Evolutionary conservation across 2,113 vertebrate genomes (phyloP).

Genomic region (Procapra przewalskii): DNA sequence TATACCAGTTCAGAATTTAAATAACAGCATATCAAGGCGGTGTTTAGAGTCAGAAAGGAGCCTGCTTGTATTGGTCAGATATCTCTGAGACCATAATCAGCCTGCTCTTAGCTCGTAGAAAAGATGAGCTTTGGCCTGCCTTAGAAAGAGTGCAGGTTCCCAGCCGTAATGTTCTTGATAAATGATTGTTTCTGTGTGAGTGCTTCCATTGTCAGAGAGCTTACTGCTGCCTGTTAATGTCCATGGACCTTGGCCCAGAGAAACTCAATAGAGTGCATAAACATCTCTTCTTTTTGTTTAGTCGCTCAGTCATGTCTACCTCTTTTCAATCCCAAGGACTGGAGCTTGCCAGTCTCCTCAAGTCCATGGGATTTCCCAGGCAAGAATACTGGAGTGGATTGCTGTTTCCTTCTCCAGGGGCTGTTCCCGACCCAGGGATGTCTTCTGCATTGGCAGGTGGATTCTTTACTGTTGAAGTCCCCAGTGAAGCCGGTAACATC

Average conservation of each 20-base stretch:
- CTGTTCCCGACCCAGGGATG: not conserved
- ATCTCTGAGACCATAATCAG: not conserved
- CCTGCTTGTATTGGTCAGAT: not conserved
- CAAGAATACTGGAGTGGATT: not conserved
- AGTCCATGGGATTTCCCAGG: not conserved
- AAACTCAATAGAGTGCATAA: not conserved
- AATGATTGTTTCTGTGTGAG: not conserved
- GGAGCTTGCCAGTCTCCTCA: not conserved
- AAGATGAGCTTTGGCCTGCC: not conserved
- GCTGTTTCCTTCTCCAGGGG: not conserved
- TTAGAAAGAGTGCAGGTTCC: not conserved
- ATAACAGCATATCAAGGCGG: not conserved
- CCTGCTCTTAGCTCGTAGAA: not conserved
- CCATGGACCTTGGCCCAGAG: not conserved
- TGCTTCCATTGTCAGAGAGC: not conserved
- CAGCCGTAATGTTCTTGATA: not conserved
- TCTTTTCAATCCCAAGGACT: not conserved
- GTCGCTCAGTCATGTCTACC: not conserved
- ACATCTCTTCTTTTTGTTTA: not conserved
- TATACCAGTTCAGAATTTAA: not conserved
- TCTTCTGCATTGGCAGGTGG: not conserved
- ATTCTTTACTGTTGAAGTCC: not conserved
- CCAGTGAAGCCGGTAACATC: not conserved
- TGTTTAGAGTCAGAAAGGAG: slow-evolving; percentile 1
- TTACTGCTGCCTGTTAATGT: not conserved